Base-by-base conservation (phyloP, 1,140 invertebrate species). In the Drosophila parvula region DNA sequence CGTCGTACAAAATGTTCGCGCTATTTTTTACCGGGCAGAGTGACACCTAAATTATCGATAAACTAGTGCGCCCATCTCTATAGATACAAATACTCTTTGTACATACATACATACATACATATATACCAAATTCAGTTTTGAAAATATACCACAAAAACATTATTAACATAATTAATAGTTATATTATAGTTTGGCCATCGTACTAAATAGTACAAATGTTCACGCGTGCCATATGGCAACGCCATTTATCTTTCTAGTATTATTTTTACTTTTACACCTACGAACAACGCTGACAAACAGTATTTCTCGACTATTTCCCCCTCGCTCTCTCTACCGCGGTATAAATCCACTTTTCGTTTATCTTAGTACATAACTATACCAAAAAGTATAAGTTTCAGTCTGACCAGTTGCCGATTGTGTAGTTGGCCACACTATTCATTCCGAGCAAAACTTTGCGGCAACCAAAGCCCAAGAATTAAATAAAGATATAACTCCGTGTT, bases 1-100 rank as follows among this genome's bases (percentile, higher is more conserved):
- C 30, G 64, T 40, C 56, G 57, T 61, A 77, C 76, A 77, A 86
- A 83, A 86, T 69, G 44, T 86, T 88, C 83, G 83, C 83, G 83
- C 83, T 82, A 86, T 79, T 86, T 79, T 88, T 77, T 55, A 47
- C n/a, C 41, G 53, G 58, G 59, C 9, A 48, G 47, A n/a, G 27
- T 48, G 47, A 30, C 22, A 14, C 27, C 0, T 3, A 30, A 48
- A 3, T 16, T n/a, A 28, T 48, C 14, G 14, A 1, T 28, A 3
- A 48, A 28, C 5, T 9, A 48, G n/a, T 28, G 18, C 18, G 18
- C 1, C 6, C 5, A 18, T 16, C 44, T 43, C n/a, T 22, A 22
- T 2, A 22, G 22, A 22, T 22, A 22, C 22, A 22, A 22, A 22
- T 22, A 22, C 1, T 22, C 22, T 22, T 22, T 22, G 1, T 22